Evolutionary conservation across 2,888 invertebrate species (phyloP), one percentile per base, ranked within the genome.

Genomic region (Tipula lateralis): DNA sequence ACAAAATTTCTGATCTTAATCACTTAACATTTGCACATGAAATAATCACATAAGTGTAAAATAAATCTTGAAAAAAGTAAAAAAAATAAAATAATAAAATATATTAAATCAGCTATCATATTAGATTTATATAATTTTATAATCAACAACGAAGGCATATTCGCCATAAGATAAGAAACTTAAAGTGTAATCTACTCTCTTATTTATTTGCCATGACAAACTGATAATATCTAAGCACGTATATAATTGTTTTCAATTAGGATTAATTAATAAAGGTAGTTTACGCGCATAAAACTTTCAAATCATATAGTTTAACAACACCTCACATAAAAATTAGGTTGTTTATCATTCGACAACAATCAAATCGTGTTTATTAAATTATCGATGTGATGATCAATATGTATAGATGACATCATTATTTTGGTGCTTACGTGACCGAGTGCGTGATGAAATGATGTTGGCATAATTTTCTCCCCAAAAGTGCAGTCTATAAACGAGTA

Each of bases 1-100:
- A 66, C 44, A 50, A 50, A 16, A 16, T 66, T 66, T 66, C 12
- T 66, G 66, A 66, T 66, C 66, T 66, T 66, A 66, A 66, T 66
- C 66, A 66, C 66, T 66, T 66, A 66, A 66, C 66, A 66, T 24
- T 66, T 66, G 66, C 24, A 66, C 66, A 66, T 66, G 24, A 66
- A 66, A 66, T 66, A 66, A 66, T 24, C 66, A 66, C 24, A 66
- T 24, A 66, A 66, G 66, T 66, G 66, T 66, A 66, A 66, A 66
- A 66, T 66, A 66, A 66, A 66, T 66, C 66, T 66, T 66, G 36
- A 66, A 66, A 66, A 66, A 66, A 24, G n/a, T 44, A 66, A 24
- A 24, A 24, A 24, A 66, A 50, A 19, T 1, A 66, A 66, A 24
- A 50, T 44, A 44, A 24, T 2, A 66, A 9, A 66, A 66, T 66